These are phyloP conservation scores for Gorsachius magnificus DNA, from an alignment of 2,797 vertebrate genomes.

Conservation along the genomic window DNA sequence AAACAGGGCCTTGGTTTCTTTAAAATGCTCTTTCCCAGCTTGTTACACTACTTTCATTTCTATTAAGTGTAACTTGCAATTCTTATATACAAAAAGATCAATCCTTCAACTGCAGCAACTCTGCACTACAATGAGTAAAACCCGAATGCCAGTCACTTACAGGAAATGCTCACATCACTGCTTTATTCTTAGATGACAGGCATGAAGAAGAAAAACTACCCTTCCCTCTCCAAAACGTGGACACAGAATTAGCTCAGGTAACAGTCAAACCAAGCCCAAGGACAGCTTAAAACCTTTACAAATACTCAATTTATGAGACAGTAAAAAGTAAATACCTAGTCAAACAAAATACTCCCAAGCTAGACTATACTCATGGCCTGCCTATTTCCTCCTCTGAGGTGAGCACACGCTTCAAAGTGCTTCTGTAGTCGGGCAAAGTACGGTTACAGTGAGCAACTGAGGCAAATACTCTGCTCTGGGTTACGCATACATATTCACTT, in stretches of 20 bases:
- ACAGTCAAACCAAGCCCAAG: not conserved
- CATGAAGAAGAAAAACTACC: not conserved
- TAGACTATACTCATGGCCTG: not conserved
- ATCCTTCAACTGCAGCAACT: not conserved
- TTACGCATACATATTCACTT: not conserved
- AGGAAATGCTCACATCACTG: not conserved
- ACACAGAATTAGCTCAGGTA: not conserved
- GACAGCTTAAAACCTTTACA: not conserved
- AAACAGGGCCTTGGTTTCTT: not conserved
- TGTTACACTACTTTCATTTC: not conserved
- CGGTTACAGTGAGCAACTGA: not conserved
- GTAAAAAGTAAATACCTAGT: not conserved
- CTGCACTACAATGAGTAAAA: not conserved
- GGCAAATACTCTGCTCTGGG: not conserved
- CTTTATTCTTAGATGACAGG: not conserved
- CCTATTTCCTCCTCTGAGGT: not conserved
- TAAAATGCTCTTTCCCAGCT: not conserved
- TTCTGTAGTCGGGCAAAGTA: not conserved
- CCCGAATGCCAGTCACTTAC: not conserved
- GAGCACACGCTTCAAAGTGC: not conserved
- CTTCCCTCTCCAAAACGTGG: not conserved
- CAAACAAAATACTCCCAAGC: constrained; percentile 6
- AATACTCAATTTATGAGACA: not conserved
- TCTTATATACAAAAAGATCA: not conserved
- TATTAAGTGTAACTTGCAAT: not conserved